Percentiles rank a stretch among this genome's conserved stretches.
phyloP scores from a whole-genome alignment of 2,888 invertebrate species.

The Drosophila phalerata region DNA sequence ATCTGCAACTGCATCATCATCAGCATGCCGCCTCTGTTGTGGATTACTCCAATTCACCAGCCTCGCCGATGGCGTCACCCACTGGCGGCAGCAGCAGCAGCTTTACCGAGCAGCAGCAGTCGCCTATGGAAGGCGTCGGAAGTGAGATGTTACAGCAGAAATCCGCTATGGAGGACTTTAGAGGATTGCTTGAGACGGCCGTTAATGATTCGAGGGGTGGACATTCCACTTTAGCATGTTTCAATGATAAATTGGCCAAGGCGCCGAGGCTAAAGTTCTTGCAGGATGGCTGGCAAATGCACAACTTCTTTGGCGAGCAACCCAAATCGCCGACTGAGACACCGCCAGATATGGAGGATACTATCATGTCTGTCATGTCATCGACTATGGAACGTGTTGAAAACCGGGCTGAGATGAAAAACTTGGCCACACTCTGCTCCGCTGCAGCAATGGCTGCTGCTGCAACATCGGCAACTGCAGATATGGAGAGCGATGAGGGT shows the following conservation, averaged over 20 bases:
- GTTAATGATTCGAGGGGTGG: slow-evolving; percentile 67
- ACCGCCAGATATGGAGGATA: slow-evolving; percentile 79
- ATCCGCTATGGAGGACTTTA: slow-evolving; percentile 64
- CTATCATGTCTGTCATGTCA: slow-evolving; percentile 70
- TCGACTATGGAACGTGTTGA: slow-evolving; percentile 58
- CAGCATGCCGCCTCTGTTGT: slow-evolving; percentile 47
- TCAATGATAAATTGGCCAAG: slow-evolving; percentile 53
- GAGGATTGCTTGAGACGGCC: slow-evolving; percentile 70
- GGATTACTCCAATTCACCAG: slow-evolving; percentile 82
- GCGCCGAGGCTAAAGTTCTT: slow-evolving; percentile 81
- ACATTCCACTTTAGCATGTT: slow-evolving; percentile 53
- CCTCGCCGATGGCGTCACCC: slow-evolving; percentile 82
- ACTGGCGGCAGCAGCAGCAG: slow-evolving; percentile 62
- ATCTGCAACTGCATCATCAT: slow-evolving; percentile 69
- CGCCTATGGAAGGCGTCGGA: slow-evolving; percentile 38
- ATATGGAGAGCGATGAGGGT: slow-evolving; percentile 56
- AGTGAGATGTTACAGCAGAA: slow-evolving; percentile 60
- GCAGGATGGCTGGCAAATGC: slow-evolving; percentile 84
- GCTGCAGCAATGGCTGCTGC: slow-evolving; percentile 82
- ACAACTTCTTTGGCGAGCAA: slow-evolving; percentile 84
- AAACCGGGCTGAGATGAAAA: slow-evolving; percentile 80
- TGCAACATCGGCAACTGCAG: slow-evolving; percentile 59
- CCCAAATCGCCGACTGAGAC: slow-evolving; percentile 86
- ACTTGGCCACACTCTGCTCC: slow-evolving; percentile 81
- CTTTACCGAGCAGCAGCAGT: slow-evolving; percentile 59